Evolutionary conservation across 2,113 vertebrate genomes (phyloP), one percentile per base, ranked within the genome.

Genomic region (Leuciscus idus): DNA sequence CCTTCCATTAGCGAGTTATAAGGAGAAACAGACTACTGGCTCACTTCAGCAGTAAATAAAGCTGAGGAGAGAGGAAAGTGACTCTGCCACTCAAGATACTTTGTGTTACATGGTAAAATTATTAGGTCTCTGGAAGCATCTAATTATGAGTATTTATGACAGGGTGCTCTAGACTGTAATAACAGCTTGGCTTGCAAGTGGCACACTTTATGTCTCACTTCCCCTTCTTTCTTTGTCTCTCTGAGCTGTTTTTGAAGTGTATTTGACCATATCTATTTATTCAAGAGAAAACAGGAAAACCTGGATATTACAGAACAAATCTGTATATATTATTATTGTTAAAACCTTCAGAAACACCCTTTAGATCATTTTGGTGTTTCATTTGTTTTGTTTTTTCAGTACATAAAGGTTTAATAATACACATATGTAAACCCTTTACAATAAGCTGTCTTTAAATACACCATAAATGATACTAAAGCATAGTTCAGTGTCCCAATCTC

Each of bases 141-240:
- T 94, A 90, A 94, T 94, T 95, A 94, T 91, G 90, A 94, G 90
- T 93, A 94, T 94, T 95, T 95, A 95, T 94, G 93, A 94, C 92
- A 90, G 92, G 92, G 93, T 87, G 90, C 87, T 83, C 90, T 87
- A 92, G 91, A 89, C 90, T 84, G 90, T 94, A 95, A 95, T 95
- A 92, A 94, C 92, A 94, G 92, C 91, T 91, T 92, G 91, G 89
- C 87, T 92, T 90, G 83, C 90, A 92, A 93, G 91, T 91, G 92
- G 87, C 87, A 92, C 91, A 90, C 91, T 78, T 76, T 85, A 77
- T 64, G 77, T 81, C 59, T 59, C 83, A 76, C 86, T 85, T 86
- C 79, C 83, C 61, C 55, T 84, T 83, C 89, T 79, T 57, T 73
- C 17, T 74, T 48, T 43, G 33, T 73, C 48, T 82, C 76, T 76